Conservation (phyloP, 2,888 invertebrate genomes). For the Romanomermis culicivorax region DNA sequence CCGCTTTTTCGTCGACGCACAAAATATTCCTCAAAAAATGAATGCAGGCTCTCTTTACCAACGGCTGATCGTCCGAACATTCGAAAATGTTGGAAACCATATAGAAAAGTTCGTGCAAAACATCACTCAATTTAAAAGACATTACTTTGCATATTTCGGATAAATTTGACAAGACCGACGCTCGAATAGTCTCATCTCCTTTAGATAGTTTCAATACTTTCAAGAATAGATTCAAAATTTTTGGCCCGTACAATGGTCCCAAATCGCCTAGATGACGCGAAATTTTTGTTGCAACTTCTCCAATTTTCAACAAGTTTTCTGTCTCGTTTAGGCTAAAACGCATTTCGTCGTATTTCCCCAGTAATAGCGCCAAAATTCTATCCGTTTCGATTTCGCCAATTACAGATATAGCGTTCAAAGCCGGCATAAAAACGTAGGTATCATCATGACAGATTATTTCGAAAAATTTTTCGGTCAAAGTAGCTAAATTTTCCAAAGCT, state of each 20-base stretch:
- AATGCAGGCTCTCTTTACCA: no score
- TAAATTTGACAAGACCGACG: slow-evolving; percentile 60
- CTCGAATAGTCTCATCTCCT: slow-evolving; percentile 34
- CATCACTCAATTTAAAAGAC: slow-evolving; percentile 48
- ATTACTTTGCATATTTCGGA: slow-evolving; percentile 55
- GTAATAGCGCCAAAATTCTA: not conserved
- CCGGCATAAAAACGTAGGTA: slow-evolving; percentile 5
- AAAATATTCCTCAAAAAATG: no score
- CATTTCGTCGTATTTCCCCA: not conserved
- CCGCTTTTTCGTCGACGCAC: no score
- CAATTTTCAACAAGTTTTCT: slow-evolving; percentile 47
- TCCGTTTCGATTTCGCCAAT: not conserved
- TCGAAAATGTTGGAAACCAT: not conserved
- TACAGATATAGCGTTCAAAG: not conserved
- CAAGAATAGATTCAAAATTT: slow-evolving; percentile 40
- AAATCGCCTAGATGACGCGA: slow-evolving; percentile 49
- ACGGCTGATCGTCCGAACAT: no score
- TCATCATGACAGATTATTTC: not conserved
- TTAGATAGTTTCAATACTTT: not conserved
- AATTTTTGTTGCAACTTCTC: slow-evolving; percentile 53
- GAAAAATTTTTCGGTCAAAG: not conserved
- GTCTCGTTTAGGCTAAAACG: slow-evolving; percentile 19
- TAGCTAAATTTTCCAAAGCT: not conserved
- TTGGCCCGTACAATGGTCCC: slow-evolving; percentile 45
- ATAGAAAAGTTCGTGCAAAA: slow-evolving; percentile 40